Evolutionary conservation across 2,888 invertebrate genomes (phyloP), one percentile per base, ranked within the genome.

Genomic region (Agrochola litura): DNA sequence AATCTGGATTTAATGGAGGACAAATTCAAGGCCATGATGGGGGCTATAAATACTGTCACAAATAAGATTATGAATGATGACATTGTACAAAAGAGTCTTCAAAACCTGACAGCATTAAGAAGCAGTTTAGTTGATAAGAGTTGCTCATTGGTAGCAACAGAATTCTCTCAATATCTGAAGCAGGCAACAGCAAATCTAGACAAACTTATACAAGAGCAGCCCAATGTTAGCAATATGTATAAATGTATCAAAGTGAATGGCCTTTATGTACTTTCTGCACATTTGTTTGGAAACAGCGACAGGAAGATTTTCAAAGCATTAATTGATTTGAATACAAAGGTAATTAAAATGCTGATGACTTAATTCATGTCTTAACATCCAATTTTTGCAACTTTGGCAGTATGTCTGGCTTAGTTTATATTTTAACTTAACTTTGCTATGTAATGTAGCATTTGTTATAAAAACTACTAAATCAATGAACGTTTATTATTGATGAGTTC

Each of bases 291-390:
- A 67, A 97, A 97, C 88, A 97, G 97, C 87, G 99, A 99, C 92
- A 98, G 98, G 90, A 99, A 98, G 93, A 93, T 98, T 65, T 97
- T 98, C 73, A 98, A 98, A 93, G 96, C 97, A 72, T 92, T 99
- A 49, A 96, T 98, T 88, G 99, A 99, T 87, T 93, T 98, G 8
- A 98, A 99, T 93, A 97, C 97, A 91, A 99, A 98, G 97, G 98
- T 98, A 91, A 89, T 22, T 41, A 61, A 54, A 37, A 66, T 68
- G n/a, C 14, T n/a, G 1, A 49, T n/a, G 58, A 19, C n/a, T 65
- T 65, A 19, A 54, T 49, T 49, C 1, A 49, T 49, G n/a, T 61
- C 12, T 3, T 6, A 25, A 12, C 19, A 49, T 52, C 6, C 19
- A 49, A 43, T 43, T 43, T 19, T 30, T 52, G 5, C 2, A 16